These are phyloP conservation scores for Podocnemis expansa DNA, from an alignment of 2,113 vertebrate species.

Conservation along the genomic window DNA sequence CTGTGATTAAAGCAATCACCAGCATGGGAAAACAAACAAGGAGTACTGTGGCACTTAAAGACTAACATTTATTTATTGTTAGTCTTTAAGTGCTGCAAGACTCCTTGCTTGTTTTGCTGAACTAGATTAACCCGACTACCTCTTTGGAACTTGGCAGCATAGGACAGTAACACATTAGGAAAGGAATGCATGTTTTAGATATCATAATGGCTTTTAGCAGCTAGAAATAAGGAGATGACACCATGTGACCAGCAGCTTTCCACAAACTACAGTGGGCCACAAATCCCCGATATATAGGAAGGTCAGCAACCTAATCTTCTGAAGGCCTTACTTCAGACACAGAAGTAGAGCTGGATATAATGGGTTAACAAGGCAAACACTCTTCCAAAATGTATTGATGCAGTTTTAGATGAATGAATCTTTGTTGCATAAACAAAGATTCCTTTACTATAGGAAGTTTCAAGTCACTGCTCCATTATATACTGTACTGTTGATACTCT, in stretches of 20 bases:
- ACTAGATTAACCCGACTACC: too few species aligned
- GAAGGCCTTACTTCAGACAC: neutral
- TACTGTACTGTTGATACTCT: neutral
- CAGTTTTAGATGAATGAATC: slow-evolving; percentile 32
- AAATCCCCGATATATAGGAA: neutral
- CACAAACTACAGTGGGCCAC: neutral
- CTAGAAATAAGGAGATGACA: neutral
- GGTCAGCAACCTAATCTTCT: neutral
- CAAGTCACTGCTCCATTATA: neutral
- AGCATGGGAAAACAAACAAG: neutral
- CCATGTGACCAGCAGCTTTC: accelerated
- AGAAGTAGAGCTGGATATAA: neutral
- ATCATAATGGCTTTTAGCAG: neutral
- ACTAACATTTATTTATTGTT: too few species aligned
- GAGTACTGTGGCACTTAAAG: too few species aligned
- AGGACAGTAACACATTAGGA: neutral
- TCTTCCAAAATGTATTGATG: neutral
- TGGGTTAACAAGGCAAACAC: slow-evolving; percentile 3
- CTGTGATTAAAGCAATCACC: neutral
- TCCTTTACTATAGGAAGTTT: slow-evolving; percentile 22
- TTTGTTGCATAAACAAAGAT: slow-evolving; percentile 58
- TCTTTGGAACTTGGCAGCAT: too few species aligned
- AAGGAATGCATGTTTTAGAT: neutral
- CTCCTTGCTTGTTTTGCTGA: too few species aligned
- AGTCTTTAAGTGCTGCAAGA: too few species aligned